Evolutionary conservation across 1,140 invertebrate genomes (phyloP).

Genomic region (Microvelia longipes): DNA sequence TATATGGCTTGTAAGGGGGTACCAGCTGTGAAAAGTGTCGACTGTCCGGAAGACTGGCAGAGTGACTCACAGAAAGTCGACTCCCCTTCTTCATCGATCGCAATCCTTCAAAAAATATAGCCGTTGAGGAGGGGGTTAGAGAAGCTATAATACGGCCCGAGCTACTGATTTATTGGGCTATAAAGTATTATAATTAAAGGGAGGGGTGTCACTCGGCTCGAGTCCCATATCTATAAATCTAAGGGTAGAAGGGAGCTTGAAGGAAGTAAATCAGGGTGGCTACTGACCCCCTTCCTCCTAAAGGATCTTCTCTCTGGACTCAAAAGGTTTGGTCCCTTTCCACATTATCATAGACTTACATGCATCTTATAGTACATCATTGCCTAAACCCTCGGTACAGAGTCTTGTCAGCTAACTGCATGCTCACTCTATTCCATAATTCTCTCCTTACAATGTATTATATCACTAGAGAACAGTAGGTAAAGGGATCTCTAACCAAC

Average conservation of each 20-base stretch:
- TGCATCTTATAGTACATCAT: background rate
- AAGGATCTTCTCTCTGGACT: no score
- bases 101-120: constrained; percentile 15
- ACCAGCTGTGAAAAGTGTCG: background rate
- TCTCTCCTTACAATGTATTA: no score
- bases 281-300: constrained; percentile 4
- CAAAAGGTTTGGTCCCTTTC: constrained; percentile 4
- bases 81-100: constrained; percentile 5
- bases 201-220: constrained; percentile 7
- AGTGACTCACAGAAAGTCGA: background rate
- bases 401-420: background rate
- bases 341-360: constrained; percentile 3
- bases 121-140: constrained; percentile 2
- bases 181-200: constrained; percentile 22
- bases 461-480: no score
- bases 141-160: constrained; percentile 17
- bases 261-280: background rate
- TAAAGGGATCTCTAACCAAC: no score
- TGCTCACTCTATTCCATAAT: background rate
- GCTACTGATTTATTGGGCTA: constrained; percentile 18
- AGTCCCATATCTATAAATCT: constrained; percentile 19
- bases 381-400: background rate
- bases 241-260: background rate
- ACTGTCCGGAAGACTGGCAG: constrained; percentile 1
- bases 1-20: background rate